Evolutionary conservation across 2,888 invertebrate species (phyloP), one percentile per base, ranked within the genome.

Genomic region (Argyra leucocephala): DNA sequence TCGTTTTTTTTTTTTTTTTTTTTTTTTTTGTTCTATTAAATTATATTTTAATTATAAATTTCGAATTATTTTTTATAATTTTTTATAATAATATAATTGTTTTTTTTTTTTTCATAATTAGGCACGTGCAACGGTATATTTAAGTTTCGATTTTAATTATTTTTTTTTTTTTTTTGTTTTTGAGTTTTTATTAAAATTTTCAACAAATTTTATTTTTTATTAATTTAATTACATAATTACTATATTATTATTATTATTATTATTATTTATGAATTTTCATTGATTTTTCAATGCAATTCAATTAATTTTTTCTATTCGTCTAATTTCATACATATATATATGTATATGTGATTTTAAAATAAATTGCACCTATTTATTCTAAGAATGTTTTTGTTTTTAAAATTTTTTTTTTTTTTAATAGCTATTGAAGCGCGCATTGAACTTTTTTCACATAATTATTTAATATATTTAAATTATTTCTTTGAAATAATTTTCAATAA

Each of bases 61-160:
- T 37, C 12, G 6, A 7, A 9, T 37, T 12, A 15, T 37, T 12
- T 37, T 37, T 15, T 10, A 37, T 9, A 37, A 37, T 37, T 12
- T 15, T 37, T 37, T 37, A 9, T 37, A 31, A 31, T 31, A 31
- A 31, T 31, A 10, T 10, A 7, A 3, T 37, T 37, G 5, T 48
- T 18, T 48, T 48, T 48, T 48, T 48, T 48, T 48, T 48, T 48
- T 1, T 48, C 18, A 48, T 48, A 48, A 48, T 48, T 18, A 48
- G 48, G 48, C 48, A 48, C 48, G 48, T 48, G 48, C 48, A 48
- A 48, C 18, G 48, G 48, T 48, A 48, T 48, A 48, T 48, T 48
- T 15, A 18, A 48, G 18, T 48, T 48, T 48, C 48, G 48, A 48
- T 18, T 48, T 48, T 48, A 31, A 10, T 31, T 31, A 31, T 10